Conservation (phyloP, 2,888 invertebrate species). For the Pyrocoelia pectoralis region DNA sequence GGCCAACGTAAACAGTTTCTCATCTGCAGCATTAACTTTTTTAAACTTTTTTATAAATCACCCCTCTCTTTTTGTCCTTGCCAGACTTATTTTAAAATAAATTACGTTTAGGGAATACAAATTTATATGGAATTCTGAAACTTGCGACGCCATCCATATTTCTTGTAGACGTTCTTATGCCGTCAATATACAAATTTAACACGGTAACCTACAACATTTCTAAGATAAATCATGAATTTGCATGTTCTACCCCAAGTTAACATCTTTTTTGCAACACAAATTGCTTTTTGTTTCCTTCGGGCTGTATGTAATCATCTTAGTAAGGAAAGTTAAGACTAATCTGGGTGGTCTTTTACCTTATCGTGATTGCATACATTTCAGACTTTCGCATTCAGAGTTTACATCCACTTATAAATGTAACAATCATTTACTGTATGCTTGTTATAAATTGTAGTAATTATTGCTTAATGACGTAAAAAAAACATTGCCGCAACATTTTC, state of each 20-base stretch:
- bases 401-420: background rate
- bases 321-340: conserved; percentile 17
- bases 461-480: background rate
- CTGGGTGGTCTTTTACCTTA: conserved; percentile 22
- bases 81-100: no score
- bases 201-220: conserved; percentile 20
- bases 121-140: no score
- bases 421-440: background rate
- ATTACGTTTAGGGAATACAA: no score
- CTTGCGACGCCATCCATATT: background rate
- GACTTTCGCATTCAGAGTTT: background rate
- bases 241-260: conserved; percentile 13
- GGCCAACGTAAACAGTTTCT: background rate
- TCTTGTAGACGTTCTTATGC: conserved; percentile 6
- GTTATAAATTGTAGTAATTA: background rate
- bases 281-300: conserved; percentile 19
- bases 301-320: conserved; percentile 14
- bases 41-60: background rate
- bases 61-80: no score
- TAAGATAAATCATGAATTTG: conserved; percentile 10
- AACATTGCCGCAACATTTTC: no score
- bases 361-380: conserved; percentile 2
- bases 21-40: background rate
- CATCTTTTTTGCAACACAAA: conserved; percentile 16
- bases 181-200: conserved; percentile 17